Percentiles rank a stretch among this genome's conserved stretches.
These are phyloP conservation scores for Temnothorax rugatulus DNA, from an alignment of 2,888 invertebrate species.

Conservation along the genomic window DNA sequence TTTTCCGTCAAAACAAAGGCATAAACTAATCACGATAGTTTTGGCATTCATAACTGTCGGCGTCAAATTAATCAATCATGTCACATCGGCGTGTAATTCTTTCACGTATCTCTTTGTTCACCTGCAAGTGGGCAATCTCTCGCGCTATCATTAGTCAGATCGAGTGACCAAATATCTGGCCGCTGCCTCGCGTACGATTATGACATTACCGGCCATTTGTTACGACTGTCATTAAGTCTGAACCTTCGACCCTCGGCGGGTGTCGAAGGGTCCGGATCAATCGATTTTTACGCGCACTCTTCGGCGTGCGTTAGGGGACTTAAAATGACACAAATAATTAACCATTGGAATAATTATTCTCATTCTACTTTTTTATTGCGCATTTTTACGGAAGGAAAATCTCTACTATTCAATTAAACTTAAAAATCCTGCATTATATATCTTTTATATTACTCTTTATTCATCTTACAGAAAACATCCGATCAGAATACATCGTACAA, in stretches of 20 bases:
- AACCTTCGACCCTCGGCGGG: conserved; percentile 65
- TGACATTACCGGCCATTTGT: conserved; percentile 75
- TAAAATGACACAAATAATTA: not conserved
- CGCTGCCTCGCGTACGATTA: conserved; percentile 66
- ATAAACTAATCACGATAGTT: conserved; percentile 1
- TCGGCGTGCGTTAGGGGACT: not conserved
- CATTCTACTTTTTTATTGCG: not conserved
- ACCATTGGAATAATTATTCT: conserved; percentile 2
- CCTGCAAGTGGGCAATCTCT: conserved; percentile 21
- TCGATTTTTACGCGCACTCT: conserved; percentile 21
- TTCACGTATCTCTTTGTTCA: conserved; percentile 19
- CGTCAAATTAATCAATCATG: conserved; percentile 44
- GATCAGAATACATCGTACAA: too few relatives aligned
- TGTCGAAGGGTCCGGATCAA: conserved; percentile 35
- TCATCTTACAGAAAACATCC: not conserved
- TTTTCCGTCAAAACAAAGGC: conserved; percentile 4
- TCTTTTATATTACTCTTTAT: not conserved
- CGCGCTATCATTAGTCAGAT: conserved; percentile 57
- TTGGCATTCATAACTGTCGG: not conserved
- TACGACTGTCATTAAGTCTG: conserved; percentile 74
- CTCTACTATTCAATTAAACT: not conserved
- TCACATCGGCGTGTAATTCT: conserved; percentile 5
- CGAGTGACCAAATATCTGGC: conserved; percentile 67
- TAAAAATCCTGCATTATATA: not conserved
- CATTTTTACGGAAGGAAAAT: not conserved